Evolutionary conservation across 1,140 invertebrate species (phyloP).

Genomic region (Heterodera schachtii): DNA sequence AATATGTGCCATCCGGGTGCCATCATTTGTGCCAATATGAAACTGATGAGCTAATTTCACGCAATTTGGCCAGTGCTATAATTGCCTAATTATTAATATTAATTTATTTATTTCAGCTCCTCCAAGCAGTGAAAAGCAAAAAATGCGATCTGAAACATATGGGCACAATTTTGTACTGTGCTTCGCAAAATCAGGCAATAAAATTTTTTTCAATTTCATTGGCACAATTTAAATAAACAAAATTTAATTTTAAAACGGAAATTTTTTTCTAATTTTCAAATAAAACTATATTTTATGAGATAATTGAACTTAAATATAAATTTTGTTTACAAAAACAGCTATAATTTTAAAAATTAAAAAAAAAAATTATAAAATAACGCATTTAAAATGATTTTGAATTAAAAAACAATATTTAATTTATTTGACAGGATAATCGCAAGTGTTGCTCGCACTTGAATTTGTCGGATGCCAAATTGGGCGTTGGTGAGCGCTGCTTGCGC

Average conservation of each 20-base stretch:
- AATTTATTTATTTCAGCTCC: conserved; percentile 23
- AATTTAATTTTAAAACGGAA: no score
- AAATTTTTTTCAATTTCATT: no score
- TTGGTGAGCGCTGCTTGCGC: conserved; percentile 51
- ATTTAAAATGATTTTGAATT: no score
- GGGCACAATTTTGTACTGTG: conserved; percentile 52
- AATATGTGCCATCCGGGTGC: conserved; percentile 48
- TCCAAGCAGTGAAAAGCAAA: conserved; percentile 50
- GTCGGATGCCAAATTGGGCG: conserved; percentile 51
- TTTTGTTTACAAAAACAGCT: no score
- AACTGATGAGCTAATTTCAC: conserved; percentile 51
- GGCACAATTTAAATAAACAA: no score
- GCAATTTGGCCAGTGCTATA: conserved; percentile 43
- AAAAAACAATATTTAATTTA: no score
- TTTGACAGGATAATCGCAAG: conserved; percentile 47
- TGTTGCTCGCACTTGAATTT: conserved; percentile 54
- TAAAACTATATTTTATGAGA: no score
- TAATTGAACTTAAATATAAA: no score
- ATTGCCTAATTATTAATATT: not conserved
- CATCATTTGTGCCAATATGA: conserved; percentile 53
- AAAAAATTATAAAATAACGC: no score
- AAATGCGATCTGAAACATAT: conserved; percentile 57
- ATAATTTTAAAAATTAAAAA: not conserved
- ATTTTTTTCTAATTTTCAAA: no score
- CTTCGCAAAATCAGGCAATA: conserved; percentile 53